These are phyloP conservation scores for Ailuropoda melanoleuca DNA, from an alignment of 2,113 vertebrate species.

Conservation along the genomic window DNA sequence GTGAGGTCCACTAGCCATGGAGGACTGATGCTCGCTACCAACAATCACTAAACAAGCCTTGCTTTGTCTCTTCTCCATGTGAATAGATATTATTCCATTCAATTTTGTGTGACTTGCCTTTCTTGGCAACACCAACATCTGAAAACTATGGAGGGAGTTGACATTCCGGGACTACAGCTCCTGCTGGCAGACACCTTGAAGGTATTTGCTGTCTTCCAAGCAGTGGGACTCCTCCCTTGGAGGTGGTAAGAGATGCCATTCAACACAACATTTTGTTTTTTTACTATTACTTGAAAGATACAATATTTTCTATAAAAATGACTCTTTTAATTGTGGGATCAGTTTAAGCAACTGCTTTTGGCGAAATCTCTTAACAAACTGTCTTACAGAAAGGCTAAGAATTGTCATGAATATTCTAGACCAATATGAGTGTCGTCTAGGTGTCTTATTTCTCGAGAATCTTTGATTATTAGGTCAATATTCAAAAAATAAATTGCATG, in stretches of 20 bases:
- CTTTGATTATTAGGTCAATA: neutral
- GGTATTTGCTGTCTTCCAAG: neutral
- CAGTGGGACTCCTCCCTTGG: neutral
- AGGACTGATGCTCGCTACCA: accelerated
- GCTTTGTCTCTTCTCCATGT: neutral
- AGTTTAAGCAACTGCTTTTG: neutral
- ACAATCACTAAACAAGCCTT: neutral
- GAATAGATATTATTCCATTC: neutral
- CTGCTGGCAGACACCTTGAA: neutral
- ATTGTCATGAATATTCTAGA: neutral
- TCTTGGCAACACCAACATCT: neutral
- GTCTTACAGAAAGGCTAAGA: neutral
- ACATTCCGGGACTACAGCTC: neutral
- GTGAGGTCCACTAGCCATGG: neutral
- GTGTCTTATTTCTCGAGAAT: neutral
- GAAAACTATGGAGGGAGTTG: neutral
- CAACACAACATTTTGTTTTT: neutral
- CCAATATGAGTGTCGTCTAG: neutral
- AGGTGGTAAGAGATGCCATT: neutral
- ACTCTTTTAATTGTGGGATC: neutral
- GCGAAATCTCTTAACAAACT: neutral
- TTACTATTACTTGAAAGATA: neutral
- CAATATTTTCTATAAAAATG: neutral
- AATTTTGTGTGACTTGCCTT: neutral
- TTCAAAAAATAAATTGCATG: neutral